These are phyloP conservation scores for Agrochola macilenta DNA, from an alignment of 2,888 invertebrate species.

Conservation along the genomic window DNA sequence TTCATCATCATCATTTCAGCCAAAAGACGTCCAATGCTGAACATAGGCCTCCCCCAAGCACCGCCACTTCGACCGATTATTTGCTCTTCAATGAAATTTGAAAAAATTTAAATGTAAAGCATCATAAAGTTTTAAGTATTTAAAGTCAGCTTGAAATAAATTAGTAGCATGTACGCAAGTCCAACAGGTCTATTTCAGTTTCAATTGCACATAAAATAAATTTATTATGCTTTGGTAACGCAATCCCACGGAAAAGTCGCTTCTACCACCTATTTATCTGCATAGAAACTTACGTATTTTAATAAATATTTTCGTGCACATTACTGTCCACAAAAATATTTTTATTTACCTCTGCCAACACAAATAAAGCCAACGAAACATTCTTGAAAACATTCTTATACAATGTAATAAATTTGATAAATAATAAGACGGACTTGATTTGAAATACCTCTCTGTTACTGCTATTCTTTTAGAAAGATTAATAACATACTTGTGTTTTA, in stretches of 20 bases:
- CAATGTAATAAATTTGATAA: constrained; percentile 31
- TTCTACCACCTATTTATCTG: constrained; percentile 68
- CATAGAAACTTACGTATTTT: constrained; percentile 45
- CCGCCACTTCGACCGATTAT: no score
- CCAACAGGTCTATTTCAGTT: constrained; percentile 83
- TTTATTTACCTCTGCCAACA: constrained; percentile 57
- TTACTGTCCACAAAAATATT: constrained; percentile 49
- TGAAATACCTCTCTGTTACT: neutral
- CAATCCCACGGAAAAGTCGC: constrained; percentile 71
- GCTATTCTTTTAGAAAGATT: constrained; percentile 5
- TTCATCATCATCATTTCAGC: no score
- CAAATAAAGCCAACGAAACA: constrained; percentile 40
- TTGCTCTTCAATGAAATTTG: constrained; percentile 19
- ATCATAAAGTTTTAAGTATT: constrained; percentile 49
- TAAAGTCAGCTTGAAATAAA: constrained; percentile 54
- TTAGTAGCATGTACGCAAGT: constrained; percentile 67
- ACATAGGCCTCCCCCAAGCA: no score
- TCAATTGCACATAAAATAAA: constrained; percentile 87
- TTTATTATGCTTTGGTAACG: constrained; percentile 81
- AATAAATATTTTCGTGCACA: constrained; percentile 47
- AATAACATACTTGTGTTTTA: constrained; percentile 5
- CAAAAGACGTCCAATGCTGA: no score
- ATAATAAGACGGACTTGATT: constrained; percentile 18
- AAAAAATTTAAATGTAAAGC: no score
- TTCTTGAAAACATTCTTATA: constrained; percentile 33